Evolutionary conservation across 1,140 invertebrate species (phyloP).

Genomic region (Halyomorpha halys): DNA sequence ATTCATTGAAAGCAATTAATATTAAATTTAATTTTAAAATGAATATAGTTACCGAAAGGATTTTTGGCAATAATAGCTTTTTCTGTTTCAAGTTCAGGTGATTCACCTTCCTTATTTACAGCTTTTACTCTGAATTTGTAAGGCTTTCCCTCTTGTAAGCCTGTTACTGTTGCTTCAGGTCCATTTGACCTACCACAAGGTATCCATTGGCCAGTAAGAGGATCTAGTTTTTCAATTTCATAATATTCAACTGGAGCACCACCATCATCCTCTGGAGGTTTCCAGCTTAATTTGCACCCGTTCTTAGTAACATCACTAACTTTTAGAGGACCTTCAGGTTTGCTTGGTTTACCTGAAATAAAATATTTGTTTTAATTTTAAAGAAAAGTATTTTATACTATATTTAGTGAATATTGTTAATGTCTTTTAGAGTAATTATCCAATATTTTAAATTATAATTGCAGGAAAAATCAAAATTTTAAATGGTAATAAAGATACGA

Average conservation of each 20-base stretch:
- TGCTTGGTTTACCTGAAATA: constrained; percentile 50
- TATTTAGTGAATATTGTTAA: no score
- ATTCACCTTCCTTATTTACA: constrained; percentile 97
- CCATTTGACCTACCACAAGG: constrained; percentile 71
- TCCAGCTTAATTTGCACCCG: constrained; percentile 86
- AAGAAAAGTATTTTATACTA: no score
- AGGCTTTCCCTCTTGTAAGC: constrained; percentile 84
- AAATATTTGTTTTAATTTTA: not conserved
- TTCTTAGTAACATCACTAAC: constrained; percentile 86
- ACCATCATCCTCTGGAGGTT: constrained; percentile 87
- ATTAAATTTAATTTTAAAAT: not conserved
- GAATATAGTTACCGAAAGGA: constrained; percentile 71
- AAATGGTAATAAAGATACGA: no score
- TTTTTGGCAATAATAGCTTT: constrained; percentile 95
- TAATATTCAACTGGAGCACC: constrained; percentile 89
- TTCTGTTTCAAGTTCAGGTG: constrained; percentile 87
- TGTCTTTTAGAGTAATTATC: no score
- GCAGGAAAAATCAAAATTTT: no score
- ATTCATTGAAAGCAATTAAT: not conserved
- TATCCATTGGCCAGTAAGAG: constrained; percentile 84
- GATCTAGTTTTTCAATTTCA: constrained; percentile 93
- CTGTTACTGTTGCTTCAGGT: constrained; percentile 72
- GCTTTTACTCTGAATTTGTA: constrained; percentile 98
- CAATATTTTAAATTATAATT: no score
- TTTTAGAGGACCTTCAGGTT: constrained; percentile 77